phyloP scores from a whole-genome alignment of 1,140 invertebrate species.

The Drosophila mauritiana region DNA sequence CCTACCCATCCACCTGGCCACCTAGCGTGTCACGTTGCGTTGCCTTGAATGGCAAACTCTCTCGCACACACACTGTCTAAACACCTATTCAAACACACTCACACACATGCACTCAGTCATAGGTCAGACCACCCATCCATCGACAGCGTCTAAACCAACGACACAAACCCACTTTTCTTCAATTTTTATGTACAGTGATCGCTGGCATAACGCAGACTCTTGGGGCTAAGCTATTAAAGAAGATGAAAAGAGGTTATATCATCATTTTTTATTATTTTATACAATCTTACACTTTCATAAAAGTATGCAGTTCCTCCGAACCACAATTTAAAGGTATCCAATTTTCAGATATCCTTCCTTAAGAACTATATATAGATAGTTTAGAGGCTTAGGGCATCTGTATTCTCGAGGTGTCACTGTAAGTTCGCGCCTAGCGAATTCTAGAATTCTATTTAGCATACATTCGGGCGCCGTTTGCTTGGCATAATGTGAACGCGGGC shows the following conservation, averaged over 20 bases:
- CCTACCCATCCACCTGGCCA: conserved; percentile 7
- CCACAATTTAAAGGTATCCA: no score
- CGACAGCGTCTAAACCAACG: conserved; percentile 39
- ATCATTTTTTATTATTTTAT: no score
- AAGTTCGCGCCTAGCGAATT: conserved; percentile 9
- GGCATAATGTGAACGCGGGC: conserved; percentile 68
- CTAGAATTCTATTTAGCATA: conserved; percentile 81
- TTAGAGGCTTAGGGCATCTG: not conserved
- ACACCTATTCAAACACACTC: conserved; percentile 22
- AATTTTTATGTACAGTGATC: conserved; percentile 17
- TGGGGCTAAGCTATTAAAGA: no score
- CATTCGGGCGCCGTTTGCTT: conserved; percentile 71
- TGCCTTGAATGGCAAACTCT: conserved; percentile 54
- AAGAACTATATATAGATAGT: no score
- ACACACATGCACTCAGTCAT: conserved; percentile 23
- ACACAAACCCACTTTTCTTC: conserved; percentile 34
- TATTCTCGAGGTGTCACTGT: conserved; percentile 11
- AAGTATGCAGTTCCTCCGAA: no score
- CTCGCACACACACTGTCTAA: conserved; percentile 9
- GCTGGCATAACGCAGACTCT: not conserved
- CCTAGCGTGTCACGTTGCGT: conserved; percentile 61
- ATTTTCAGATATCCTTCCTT: no score
- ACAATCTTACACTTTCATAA: no score
- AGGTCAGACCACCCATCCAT: conserved; percentile 44
- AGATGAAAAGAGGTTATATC: no score